Evolutionary conservation across 2,888 invertebrate species (phyloP), one percentile per base, ranked within the genome.

Genomic region (Drosophila percnosoma): DNA sequence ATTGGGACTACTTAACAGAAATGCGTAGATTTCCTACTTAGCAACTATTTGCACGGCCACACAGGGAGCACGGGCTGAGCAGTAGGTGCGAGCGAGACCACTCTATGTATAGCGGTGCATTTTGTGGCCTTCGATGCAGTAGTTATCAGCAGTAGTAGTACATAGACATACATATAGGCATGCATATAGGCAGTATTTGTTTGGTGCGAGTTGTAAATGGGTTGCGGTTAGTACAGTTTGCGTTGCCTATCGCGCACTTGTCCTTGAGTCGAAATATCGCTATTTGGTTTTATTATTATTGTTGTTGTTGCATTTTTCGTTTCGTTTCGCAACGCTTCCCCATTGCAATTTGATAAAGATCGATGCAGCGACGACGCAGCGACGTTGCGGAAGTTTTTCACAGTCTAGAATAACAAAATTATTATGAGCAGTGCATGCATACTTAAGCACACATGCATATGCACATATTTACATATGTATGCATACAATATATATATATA

Each of bases 291-390:
- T 58, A 68, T 69, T 69, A 48, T 58, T 73, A 33, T 48, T 63
- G 29, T 48, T 63, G 60, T 2, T 33, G 24, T 34, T 68, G 54
- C 34, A 61, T 38, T 72, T 57, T 51, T 51, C 40, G 59, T 63
- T 73, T 73, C 73, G 76, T 72, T 79, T 73, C 68, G 79, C 73
- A 77, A 75, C 77, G 86, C 83, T 86, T 86, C 73, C 86, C 86
- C 82, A 83, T 87, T 84, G 89, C 87, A 81, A 84, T 81, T 87
- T 84, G 89, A 88, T 88, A 88, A 88, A 86, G 88, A 88, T 86
- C 86, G 75, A 84, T 79, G 87, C 76, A 68, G 61, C 78, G 62
- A 38, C 72, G 68, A 45, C 75, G 67, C 34, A 38, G 38, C 74
- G 60, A 38, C 68, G 57, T 74, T 71, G 80, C 83, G 85, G 82